Conservation (phyloP, 2,888 invertebrate species). For the Horisme vitalbata region DNA sequence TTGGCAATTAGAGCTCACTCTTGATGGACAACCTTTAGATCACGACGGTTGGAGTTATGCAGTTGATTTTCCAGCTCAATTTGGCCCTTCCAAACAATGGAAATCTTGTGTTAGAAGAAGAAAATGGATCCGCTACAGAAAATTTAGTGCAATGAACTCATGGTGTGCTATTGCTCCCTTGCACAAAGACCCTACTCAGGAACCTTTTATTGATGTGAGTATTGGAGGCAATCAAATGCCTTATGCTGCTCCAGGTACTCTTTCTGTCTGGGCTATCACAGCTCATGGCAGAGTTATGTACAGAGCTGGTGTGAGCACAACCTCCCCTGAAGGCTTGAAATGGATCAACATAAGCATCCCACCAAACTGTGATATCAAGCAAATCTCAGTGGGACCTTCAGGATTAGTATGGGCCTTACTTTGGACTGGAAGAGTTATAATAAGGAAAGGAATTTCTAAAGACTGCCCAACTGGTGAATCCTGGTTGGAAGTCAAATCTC, state of each 20-base stretch:
- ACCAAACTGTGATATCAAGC: constrained; percentile 91
- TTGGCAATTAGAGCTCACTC: constrained; percentile 92
- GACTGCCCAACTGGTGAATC: constrained; percentile 87
- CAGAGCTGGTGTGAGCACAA: constrained; percentile 90
- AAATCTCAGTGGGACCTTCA: constrained; percentile 92
- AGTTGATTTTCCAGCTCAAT: constrained; percentile 94
- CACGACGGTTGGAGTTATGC: constrained; percentile 98
- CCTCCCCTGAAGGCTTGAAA: constrained; percentile 92
- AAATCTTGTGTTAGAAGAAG: constrained; percentile 94
- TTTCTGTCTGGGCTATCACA: constrained; percentile 96
- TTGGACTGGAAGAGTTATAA: constrained; percentile 91
- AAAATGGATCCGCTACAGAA: constrained; percentile 94
- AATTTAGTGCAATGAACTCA: constrained; percentile 94
- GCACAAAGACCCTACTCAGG: constrained; percentile 94
- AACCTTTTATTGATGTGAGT: constrained; percentile 95
- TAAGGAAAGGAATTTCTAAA: constrained; percentile 92
- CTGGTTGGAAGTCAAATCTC: constrained; percentile 92
- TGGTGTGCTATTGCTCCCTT: constrained; percentile 96
- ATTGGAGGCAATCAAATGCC: constrained; percentile 93
- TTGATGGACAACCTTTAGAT: constrained; percentile 93
- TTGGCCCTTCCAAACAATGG: constrained; percentile 91
- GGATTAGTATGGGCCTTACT: constrained; percentile 94
- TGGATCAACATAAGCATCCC: constrained; percentile 92
- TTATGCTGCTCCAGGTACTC: constrained; percentile 88
- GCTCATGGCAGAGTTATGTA: constrained; percentile 95